phyloP scores from a whole-genome alignment of 2,888 invertebrate genomes.

The Harpagoxenus sublaevis region DNA sequence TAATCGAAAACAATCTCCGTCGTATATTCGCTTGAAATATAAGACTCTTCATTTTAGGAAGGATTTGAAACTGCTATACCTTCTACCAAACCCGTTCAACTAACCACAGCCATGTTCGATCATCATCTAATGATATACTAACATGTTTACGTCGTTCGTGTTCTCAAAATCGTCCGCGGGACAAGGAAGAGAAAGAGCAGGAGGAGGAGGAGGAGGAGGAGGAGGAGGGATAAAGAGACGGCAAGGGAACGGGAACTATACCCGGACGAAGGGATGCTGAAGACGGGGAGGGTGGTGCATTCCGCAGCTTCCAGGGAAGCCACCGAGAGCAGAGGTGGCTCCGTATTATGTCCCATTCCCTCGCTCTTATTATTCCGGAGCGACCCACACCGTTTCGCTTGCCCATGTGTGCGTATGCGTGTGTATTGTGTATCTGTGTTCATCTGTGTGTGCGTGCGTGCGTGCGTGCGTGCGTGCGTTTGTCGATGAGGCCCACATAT shows the following conservation, averaged over 20 bases:
- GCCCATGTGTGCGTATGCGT: not conserved
- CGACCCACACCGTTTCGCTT: constrained; percentile 54
- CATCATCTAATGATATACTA: constrained; percentile 46
- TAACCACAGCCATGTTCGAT: not conserved
- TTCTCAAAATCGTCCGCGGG: constrained; percentile 22
- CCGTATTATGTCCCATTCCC: constrained; percentile 75
- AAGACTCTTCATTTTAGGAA: not conserved
- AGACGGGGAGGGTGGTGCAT: constrained; percentile 76
- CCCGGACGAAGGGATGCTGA: constrained; percentile 47
- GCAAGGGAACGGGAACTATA: not conserved
- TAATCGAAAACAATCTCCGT: not conserved
- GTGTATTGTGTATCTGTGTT: not conserved
- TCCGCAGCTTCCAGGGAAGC: constrained; percentile 79
- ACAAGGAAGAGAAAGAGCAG: not conserved
- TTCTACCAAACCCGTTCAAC: not conserved
- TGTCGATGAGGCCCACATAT: constrained; percentile 44
- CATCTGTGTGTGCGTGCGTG: not conserved
- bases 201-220: not conserved
- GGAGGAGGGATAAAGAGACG: not conserved
- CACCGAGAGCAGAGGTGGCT: constrained; percentile 69
- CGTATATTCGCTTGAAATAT: not conserved
- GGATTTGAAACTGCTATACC: constrained; percentile 22
- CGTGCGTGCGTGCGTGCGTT: not conserved
- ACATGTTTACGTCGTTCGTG: constrained; percentile 19
- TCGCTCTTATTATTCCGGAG: constrained; percentile 77